Conservation (phyloP, 2,113 vertebrate species). For the Cyprinodon variegatus region DNA sequence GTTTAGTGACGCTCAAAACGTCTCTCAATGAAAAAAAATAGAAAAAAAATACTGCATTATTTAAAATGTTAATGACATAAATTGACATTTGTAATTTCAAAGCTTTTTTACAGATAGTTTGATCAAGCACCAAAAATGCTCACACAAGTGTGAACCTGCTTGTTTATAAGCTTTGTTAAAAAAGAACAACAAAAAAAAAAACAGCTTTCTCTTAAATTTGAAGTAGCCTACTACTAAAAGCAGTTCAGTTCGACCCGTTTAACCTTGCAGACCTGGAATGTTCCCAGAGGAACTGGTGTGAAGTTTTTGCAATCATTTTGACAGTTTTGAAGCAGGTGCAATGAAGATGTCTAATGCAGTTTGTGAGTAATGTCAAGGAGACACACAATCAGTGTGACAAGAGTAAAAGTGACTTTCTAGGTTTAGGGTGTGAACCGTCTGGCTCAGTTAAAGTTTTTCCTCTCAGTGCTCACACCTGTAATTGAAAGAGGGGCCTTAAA, state of each 20-base stretch:
- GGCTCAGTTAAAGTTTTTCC: slow-evolving; percentile 16
- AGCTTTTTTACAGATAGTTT: neutral
- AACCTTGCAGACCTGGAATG: slow-evolving; percentile 5
- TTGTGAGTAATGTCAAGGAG: slow-evolving; percentile 24
- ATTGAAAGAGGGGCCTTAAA: slow-evolving; percentile 25
- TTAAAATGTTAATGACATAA: too few species aligned
- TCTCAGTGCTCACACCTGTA: slow-evolving; percentile 31
- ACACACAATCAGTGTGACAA: slow-evolving; percentile 29
- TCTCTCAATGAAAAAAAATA: too few species aligned
- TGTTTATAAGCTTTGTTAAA: neutral
- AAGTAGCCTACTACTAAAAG: slow-evolving; percentile 3
- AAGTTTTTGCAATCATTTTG: slow-evolving; percentile 8
- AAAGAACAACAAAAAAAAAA: neutral
- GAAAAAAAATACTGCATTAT: too few species aligned
- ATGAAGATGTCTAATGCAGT: slow-evolving; percentile 16
- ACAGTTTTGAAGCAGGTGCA: slow-evolving; percentile 12
- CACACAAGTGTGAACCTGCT: neutral
- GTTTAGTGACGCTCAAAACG: too few species aligned
- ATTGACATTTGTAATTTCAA: too few species aligned
- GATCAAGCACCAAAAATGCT: neutral
- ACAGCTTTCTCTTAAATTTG: neutral
- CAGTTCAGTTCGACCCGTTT: slow-evolving; percentile 5
- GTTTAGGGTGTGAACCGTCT: slow-evolving; percentile 35
- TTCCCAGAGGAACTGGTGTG: slow-evolving; percentile 12
- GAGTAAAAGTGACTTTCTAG: slow-evolving; percentile 35